Base-by-base conservation (phyloP, 2,888 invertebrate species). In the Encarsia formosa region DNA sequence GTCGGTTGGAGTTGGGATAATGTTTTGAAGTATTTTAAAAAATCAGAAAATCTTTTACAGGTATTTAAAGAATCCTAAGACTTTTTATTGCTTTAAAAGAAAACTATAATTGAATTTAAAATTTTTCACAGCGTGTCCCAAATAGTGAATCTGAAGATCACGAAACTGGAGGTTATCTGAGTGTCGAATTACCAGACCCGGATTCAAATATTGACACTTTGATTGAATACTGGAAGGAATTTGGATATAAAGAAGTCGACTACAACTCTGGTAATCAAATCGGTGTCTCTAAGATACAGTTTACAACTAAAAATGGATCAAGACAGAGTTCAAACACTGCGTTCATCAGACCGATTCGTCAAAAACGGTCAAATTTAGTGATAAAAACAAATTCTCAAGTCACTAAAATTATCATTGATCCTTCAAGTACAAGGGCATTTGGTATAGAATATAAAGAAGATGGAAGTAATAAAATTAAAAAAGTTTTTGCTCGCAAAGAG, bases 401-500 rank as follows among this genome's bases (percentile, higher is more conserved):
- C 4, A 32, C 24, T 0, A 50, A 38, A 34, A 22, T 54, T 8
- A 43, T 50, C 5, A 35, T 50, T 6, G 39, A 50, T 22, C n/a
- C 11, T 4, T 15, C n/a, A 19, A 47, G 39, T 9, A 77, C 76
- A 49, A 65, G 50, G 24, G 76, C 73, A 1, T 61, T 39, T 2
- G 77, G 77, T 8, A 71, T 79, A 1, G 67, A 77, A 50, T 70
- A 77, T 53, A 55, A 61, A 34, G 59, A 60, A 2, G 65, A 62
- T 29, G 70, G 68, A 5, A 38, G 23, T 16, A 71, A 71, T 3
- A 55, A 60, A 34, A 60, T 59, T 35, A 67, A 73, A 57, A 59
- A 67, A 40, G 71, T 75, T 2, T 63, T 42, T 11, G 74, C 65
- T 8, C 73, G 54, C 31, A 77, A 75, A 58, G 80, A 81, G 64